These are phyloP conservation scores for Melinaea menophilus DNA, from an alignment of 2,888 invertebrate genomes.

Conservation along the genomic window DNA sequence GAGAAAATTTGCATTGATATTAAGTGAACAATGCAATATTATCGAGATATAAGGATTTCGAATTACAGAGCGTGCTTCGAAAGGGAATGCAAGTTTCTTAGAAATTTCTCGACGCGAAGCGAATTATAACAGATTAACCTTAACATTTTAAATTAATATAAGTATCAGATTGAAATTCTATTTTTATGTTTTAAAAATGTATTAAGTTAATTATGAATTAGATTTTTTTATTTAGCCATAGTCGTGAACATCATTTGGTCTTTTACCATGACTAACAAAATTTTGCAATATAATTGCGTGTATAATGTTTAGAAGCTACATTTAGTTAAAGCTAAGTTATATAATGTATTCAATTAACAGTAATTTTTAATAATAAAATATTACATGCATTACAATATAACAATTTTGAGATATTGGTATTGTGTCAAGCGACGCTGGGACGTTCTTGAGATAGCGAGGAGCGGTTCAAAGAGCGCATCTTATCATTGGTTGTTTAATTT, in stretches of 20 bases:
- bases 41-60: not conserved
- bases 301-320: too few species aligned
- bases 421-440: conserved; percentile 15
- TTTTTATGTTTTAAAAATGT: not conserved
- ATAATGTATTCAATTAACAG: too few species aligned
- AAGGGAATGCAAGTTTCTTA: not conserved
- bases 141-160: not conserved
- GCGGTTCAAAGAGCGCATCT: conserved; percentile 48
- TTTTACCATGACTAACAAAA: too few species aligned
- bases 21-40: not conserved
- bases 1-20: not conserved
- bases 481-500: conserved; percentile 38
- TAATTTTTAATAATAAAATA: not conserved
- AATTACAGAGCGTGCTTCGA: not conserved
- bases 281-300: too few species aligned
- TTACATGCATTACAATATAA: not conserved
- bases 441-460: conserved; percentile 23
- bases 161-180: not conserved
- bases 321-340: too few species aligned
- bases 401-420: not conserved
- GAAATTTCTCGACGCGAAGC: not conserved
- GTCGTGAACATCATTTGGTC: too few species aligned
- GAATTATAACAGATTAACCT: not conserved
- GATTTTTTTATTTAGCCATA: too few species aligned
- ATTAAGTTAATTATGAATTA: too few species aligned